Evolutionary conservation across 2,888 invertebrate species (phyloP).

Genomic region (Lypha dubia): DNA sequence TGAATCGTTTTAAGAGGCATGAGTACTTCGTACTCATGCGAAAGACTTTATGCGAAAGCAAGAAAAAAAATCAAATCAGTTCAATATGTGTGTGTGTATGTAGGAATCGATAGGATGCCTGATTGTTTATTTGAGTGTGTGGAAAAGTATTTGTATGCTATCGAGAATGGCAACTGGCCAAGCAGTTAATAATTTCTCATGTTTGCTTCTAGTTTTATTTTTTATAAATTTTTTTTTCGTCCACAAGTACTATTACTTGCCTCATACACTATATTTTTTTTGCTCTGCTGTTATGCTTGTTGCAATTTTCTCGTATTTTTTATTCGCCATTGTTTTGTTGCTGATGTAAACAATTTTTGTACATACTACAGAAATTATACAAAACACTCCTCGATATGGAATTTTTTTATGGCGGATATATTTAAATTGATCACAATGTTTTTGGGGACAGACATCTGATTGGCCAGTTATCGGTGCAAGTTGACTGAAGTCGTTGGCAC

Average conservation of each 20-base stretch:
- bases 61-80: slow-evolving; percentile 8
- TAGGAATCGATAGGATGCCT: slow-evolving; percentile 43
- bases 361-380: too few species aligned
- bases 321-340: slow-evolving; percentile 38
- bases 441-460: not conserved
- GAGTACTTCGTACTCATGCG: slow-evolving; percentile 29
- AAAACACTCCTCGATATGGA: not conserved
- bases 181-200: slow-evolving; percentile 74
- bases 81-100: slow-evolving; percentile 4
- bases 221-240: slow-evolving; percentile 4
- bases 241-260: slow-evolving; percentile 10
- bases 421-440: not conserved
- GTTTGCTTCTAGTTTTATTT: slow-evolving; percentile 59
- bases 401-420: not conserved
- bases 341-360: not conserved
- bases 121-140: slow-evolving; percentile 24
- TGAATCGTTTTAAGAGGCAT: slow-evolving; percentile 52
- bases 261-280: slow-evolving; percentile 1
- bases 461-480: too few species aligned
- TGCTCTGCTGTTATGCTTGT: slow-evolving; percentile 10
- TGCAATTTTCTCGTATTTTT: slow-evolving; percentile 31
- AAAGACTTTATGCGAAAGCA: not conserved
- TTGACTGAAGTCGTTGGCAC: too few species aligned
- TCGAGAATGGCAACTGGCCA: slow-evolving; percentile 68
- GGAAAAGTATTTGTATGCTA: slow-evolving; percentile 22